Evolutionary conservation across 2,888 invertebrate species (phyloP), one percentile per base, ranked within the genome.

Genomic region (Dilophus febrilis): DNA sequence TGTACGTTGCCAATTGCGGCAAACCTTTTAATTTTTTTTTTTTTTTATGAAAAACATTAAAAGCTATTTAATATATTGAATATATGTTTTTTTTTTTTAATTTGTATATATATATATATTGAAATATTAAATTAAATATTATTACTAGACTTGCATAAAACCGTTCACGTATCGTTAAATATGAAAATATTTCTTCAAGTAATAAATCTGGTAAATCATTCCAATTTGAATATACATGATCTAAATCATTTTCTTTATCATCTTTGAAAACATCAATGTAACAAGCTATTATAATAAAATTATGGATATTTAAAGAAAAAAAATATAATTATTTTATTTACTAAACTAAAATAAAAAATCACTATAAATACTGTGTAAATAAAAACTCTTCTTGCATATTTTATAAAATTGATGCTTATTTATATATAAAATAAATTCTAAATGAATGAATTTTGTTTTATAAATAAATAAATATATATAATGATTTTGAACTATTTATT

Each of bases 71-170:
- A 6, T 22, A 22, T 22, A 22, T 22, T 8, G 35, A 19, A 35
- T 13, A 19, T 12, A 19, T 12, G n/a, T n/a, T n/a, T n/a, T n/a
- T 6, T 10, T 14, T 37, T 18, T 17, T 8, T 4, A 0, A 33
- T n/a, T n/a, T 33, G 19, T 8, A 35, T 30, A 14, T n/a, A 12
- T n/a, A 17, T 34, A 22, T 8, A 6, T 18, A 39, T 6, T 11
- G 12, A 27, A 37, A 17, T n/a, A n/a, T 4, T 7, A 29, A 29
- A 37, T 17, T 18, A 13, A 65, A 63, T 44, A 51, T 59, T 46
- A 76, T 73, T 27, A 79, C 82, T 51, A 77, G 62, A 38, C 84
- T 82, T 0, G 81, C 78, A 49, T 75, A 74, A 52, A 83, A 83
- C 19, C 80, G 69, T 49, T 84, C 72, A 35, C 71, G 67, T 30